These are phyloP conservation scores for Ennomos quercinarius DNA, from an alignment of 2,888 invertebrate genomes.

Conservation along the genomic window DNA sequence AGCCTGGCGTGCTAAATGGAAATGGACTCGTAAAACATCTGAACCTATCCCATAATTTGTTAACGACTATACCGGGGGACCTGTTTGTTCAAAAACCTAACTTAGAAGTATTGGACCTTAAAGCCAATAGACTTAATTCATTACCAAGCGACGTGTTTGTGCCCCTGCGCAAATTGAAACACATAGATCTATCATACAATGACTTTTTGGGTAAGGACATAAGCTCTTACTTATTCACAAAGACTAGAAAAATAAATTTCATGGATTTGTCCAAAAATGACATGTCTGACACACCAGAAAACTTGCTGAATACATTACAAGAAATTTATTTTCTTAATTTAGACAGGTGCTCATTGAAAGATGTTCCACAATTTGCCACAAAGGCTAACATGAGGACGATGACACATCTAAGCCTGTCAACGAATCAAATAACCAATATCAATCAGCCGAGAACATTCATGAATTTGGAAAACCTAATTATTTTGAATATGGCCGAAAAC, in stretches of 20 bases:
- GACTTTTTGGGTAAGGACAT: conserved; percentile 50
- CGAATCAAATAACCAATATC: conserved; percentile 59
- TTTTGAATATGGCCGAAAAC: conserved; percentile 61
- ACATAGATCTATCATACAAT: conserved; percentile 59
- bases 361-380: conserved; percentile 59
- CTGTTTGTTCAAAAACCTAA: conserved; percentile 57
- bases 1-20: conserved; percentile 55
- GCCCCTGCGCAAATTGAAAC: conserved; percentile 49
- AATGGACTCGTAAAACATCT: conserved; percentile 47
- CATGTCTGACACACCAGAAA: conserved; percentile 52
- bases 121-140: conserved; percentile 49
- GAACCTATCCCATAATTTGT: conserved; percentile 57
- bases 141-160: conserved; percentile 57
- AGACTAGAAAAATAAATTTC: conserved; percentile 44
- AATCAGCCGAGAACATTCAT: conserved; percentile 48
- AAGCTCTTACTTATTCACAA: conserved; percentile 50
- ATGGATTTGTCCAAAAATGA: conserved; percentile 61
- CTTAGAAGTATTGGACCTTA: conserved; percentile 56
- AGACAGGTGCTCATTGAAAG: conserved; percentile 52
- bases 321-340: conserved; percentile 51
- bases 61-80: conserved; percentile 53
- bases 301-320: conserved; percentile 50
- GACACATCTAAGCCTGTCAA: conserved; percentile 56
- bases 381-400: conserved; percentile 59
- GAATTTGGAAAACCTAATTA: conserved; percentile 56